phyloP scores from a whole-genome alignment of 1,140 invertebrate genomes.

The Apis cerana region DNA sequence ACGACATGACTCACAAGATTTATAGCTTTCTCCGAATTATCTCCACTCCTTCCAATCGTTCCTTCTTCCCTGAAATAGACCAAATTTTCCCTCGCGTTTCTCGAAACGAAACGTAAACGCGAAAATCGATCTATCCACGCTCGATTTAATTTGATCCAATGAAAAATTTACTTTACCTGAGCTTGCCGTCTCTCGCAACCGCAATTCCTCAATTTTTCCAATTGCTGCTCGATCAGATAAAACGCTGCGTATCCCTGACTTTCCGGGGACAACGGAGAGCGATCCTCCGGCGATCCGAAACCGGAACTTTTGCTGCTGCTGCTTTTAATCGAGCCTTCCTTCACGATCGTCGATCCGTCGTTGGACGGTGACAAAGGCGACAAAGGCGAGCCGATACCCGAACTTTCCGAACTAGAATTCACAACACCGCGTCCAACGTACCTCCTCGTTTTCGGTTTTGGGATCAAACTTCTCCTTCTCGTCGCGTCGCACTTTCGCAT shows the following conservation, averaged over 20 bases:
- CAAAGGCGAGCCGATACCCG: conserved; percentile 72
- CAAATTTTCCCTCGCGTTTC: too few species aligned
- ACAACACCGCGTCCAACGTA: conserved; percentile 53
- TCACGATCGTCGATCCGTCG: conserved; percentile 45
- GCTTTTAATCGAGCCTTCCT: conserved; percentile 42
- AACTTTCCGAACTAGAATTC: conserved; percentile 75
- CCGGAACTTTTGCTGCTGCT: conserved; percentile 73
- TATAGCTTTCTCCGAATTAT: conserved; percentile 62
- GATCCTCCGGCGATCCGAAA: conserved; percentile 62
- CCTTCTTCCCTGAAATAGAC: background rate
- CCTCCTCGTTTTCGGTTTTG: conserved; percentile 53
- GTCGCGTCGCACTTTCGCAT: conserved; percentile 4
- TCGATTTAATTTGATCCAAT: too few species aligned
- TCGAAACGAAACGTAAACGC: too few species aligned
- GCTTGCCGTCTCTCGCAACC: conserved; percentile 69
- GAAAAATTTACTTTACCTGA: conserved; percentile 53
- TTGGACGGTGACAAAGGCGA: conserved; percentile 73
- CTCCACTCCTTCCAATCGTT: conserved; percentile 10
- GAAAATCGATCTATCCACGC: too few species aligned
- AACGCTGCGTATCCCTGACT: conserved; percentile 71
- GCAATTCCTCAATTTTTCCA: conserved; percentile 72
- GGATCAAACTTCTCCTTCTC: conserved; percentile 59
- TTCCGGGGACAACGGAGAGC: conserved; percentile 71
- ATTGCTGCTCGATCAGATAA: conserved; percentile 70
- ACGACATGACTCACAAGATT: conserved; percentile 76